phyloP scores from a whole-genome alignment of 2,797 vertebrate genomes.

The Melanotaenia boesemani region DNA sequence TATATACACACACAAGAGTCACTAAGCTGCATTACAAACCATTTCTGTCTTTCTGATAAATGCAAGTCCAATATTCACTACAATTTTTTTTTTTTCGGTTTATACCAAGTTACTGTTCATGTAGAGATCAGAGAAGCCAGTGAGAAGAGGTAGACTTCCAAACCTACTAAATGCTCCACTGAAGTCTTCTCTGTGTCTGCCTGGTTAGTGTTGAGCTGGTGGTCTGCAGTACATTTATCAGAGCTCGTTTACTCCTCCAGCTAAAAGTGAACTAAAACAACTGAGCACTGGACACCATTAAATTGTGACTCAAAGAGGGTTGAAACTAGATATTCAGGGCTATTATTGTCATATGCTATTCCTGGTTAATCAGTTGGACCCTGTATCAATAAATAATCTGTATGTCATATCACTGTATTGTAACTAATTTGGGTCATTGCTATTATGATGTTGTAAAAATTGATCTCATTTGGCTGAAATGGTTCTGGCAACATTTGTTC shows the following conservation, averaged over 20 bases:
- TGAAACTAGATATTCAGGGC: background rate
- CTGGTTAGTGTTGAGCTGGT: background rate
- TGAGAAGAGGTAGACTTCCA: background rate
- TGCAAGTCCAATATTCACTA: background rate
- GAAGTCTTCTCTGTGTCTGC: background rate
- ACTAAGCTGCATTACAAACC: background rate
- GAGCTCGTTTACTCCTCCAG: background rate
- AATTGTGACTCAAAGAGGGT: background rate
- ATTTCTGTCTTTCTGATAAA: background rate
- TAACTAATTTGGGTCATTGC: background rate
- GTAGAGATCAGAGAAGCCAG: background rate
- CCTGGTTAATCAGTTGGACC: too few species aligned
- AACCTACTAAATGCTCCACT: background rate
- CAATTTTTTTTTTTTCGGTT: background rate
- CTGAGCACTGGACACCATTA: background rate
- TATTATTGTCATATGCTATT: background rate
- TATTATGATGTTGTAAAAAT: background rate
- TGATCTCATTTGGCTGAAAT: background rate
- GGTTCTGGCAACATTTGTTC: slow-evolving; percentile 2
- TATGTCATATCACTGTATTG: background rate
- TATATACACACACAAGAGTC: background rate
- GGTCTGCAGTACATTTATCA: background rate
- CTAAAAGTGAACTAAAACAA: background rate
- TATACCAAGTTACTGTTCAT: background rate
- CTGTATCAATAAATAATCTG: background rate